Evolutionary conservation across 2,888 invertebrate species (phyloP).

Genomic region (Melanargia galathea): DNA sequence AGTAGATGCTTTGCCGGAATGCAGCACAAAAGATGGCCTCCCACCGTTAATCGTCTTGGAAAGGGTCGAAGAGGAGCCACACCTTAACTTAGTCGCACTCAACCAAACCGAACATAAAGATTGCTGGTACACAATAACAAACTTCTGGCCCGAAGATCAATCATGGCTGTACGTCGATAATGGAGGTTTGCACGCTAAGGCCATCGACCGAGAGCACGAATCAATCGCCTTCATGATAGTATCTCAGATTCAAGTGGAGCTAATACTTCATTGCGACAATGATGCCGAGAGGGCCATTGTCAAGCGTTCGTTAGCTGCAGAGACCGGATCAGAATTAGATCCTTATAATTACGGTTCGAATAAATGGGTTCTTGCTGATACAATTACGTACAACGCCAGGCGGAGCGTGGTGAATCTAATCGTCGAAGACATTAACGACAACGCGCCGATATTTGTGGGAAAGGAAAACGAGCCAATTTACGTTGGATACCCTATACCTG

Average conservation of each 20-base stretch:
- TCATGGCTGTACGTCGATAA: slow-evolving; percentile 70
- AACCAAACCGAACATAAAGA: slow-evolving; percentile 50
- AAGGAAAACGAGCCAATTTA: slow-evolving; percentile 62
- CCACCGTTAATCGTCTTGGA: slow-evolving; percentile 67
- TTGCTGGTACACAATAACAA: slow-evolving; percentile 62
- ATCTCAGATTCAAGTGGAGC: slow-evolving; percentile 76
- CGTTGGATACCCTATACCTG: slow-evolving; percentile 72
- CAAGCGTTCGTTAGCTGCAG: slow-evolving; percentile 55
- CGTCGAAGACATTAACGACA: slow-evolving; percentile 81
- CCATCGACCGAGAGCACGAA: slow-evolving; percentile 72
- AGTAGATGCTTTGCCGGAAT: slow-evolving; percentile 54
- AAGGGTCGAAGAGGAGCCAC: slow-evolving; percentile 66
- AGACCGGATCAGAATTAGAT: slow-evolving; percentile 50
- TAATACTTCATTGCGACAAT: slow-evolving; percentile 59
- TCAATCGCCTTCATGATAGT: slow-evolving; percentile 73
- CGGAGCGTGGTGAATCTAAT: slow-evolving; percentile 73
- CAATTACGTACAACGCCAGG: slow-evolving; percentile 62
- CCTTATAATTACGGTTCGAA: slow-evolving; percentile 65
- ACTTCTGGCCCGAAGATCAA: slow-evolving; percentile 67
- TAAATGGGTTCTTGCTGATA: slow-evolving; percentile 69
- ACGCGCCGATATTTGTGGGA: slow-evolving; percentile 70
- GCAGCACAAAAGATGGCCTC: slow-evolving; percentile 50
- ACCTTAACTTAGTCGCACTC: slow-evolving; percentile 58
- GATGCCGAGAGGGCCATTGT: slow-evolving; percentile 46
- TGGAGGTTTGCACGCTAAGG: slow-evolving; percentile 59